phyloP scores from a whole-genome alignment of 1,140 invertebrate species.

The Heliconius nattereri region DNA sequence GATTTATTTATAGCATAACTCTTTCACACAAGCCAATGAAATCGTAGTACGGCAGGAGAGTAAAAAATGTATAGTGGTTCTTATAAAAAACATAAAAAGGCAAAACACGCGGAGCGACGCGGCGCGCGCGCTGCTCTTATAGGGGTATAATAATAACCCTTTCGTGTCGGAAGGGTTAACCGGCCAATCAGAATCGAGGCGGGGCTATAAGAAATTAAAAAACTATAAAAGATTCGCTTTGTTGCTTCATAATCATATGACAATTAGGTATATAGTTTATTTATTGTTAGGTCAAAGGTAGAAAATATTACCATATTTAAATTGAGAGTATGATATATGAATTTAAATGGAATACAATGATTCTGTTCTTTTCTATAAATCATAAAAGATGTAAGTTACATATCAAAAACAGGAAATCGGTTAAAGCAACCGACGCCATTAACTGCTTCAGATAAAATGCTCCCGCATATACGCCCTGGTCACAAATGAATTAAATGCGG shows the following conservation, averaged over 20 bases:
- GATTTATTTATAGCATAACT: constrained; percentile 73
- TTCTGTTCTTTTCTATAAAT: neutral
- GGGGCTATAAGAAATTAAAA: constrained; percentile 51
- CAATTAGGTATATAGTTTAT: neutral
- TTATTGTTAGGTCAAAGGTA: neutral
- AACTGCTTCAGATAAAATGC: constrained; percentile 55
- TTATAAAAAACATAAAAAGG: constrained; percentile 73
- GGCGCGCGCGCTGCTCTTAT: constrained; percentile 58
- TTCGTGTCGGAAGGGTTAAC: constrained; percentile 69
- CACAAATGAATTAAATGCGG: constrained; percentile 73
- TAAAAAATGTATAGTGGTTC: constrained; percentile 61
- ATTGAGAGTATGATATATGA: neutral
- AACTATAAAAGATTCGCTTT: neutral
- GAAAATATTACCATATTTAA: neutral
- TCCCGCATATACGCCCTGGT: constrained; percentile 66
- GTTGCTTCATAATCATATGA: neutral
- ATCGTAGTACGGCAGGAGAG: constrained; percentile 41
- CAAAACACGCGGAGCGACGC: constrained; percentile 46
- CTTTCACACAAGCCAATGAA: constrained; percentile 70
- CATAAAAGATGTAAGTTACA: neutral
- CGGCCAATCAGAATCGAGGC: constrained; percentile 69
- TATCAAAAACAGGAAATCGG: constrained; percentile 34
- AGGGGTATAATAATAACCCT: constrained; percentile 77
- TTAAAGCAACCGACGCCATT: constrained; percentile 18
- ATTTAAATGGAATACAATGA: neutral